These are phyloP conservation scores for cattle (Bos taurus) DNA, from an alignment of 2,113 vertebrate species.

Conservation along the genomic window ARS-UCD2.0 NC_037333.1:9439001-9439500, in stretches of 20 bases:
- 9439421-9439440: not conserved
- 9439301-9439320: not conserved
- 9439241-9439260: not conserved
- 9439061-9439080: not conserved
- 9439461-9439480: not conserved
- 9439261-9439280: not conserved
- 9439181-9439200: not conserved
- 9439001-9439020: not conserved
- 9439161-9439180: not conserved
- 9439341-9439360: not conserved
- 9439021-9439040: not conserved
- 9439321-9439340: not conserved
- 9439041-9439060: not conserved
- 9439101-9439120: not conserved
- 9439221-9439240: not conserved
- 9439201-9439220: not conserved
- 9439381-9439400: not conserved
- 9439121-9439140: not conserved
- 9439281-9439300: not conserved
- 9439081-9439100: not conserved
- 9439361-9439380: not conserved
- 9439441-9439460: not conserved
- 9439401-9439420: not conserved
- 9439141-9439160: not conserved
- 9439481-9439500: not conserved